Base-by-base conservation (phyloP, 2,113 vertebrate species). In the Montifringilla adamsi region DNA sequence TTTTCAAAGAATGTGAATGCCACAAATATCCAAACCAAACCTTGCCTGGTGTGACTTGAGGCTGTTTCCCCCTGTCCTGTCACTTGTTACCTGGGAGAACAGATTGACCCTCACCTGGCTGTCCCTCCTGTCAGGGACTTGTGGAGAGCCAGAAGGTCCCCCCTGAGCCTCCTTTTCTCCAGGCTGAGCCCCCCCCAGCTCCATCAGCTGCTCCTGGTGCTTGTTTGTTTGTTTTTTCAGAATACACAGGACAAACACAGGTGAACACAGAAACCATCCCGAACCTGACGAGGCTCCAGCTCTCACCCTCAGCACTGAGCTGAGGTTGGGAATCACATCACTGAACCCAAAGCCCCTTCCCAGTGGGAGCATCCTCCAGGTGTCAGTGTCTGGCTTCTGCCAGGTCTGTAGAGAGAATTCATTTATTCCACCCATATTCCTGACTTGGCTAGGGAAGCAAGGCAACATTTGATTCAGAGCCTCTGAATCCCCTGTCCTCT, bases 241-340 rank as follows among this genome's bases (percentile, higher is more conserved):
- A 52, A 64, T 4, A 9, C 15, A 1, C 4, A 70, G 14, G 28
- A 56, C 13, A 46, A 52, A 22, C 11, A 28, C 2, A 0, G 4
- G 21, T 49, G 74, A 75, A 4, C 11, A 15, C 20, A 43, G 3
- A 37, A 89, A 18, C 16, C 58, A 27, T 5, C 30, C 67, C 0
- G 2, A 82, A 15, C 22, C 19, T 31, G 15, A 0, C 0, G 6
- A 21, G 49, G 28, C 56, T 64, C n/a, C 56, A 62, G 67, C 53
- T 82, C 3, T 3, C 33, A 15, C 11, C 6, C 49, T 50, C n/a
- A 73, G 44, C 64, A 4, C 39, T 19, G 46, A 56, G 37, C 2
- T 2, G 2, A 55, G 35, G 26, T 1, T 53, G 20, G 27, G 28
- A 60, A 52, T 44, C 4, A 9, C 17, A 4, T 12, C 46, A 35